Evolutionary conservation across 1,140 invertebrate species (phyloP), one percentile per base, ranked within the genome.

Genomic region (Apocrypta bakeri): DNA sequence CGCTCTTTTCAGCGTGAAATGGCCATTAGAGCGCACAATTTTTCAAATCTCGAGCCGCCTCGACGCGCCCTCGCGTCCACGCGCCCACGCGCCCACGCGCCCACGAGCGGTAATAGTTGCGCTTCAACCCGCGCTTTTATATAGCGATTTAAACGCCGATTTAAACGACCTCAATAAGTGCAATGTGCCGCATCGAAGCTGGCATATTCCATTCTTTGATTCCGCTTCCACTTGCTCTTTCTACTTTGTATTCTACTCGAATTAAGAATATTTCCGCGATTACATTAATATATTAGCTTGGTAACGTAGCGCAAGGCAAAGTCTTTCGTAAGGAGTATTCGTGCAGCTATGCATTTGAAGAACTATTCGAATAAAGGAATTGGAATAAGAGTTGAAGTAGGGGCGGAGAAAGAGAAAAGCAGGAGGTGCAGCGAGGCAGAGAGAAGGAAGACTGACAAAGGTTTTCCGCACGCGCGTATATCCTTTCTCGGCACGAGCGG

Each of bases 11-110:
- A 85, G 84, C 86, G 86, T 89, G 86, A 90, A 90, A 90, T 88
- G 85, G 83, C 86, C 87, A 90, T 90, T 90, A 89, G 84, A 84
- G 83, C 76, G 87, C 31, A 82, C 87, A 84, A 89, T 90, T 90
- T 91, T 89, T 89, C 82, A 89, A 89, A 89, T 89, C 82, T 84
- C 82, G 37, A 37, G 40, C 8, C 68, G 42, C 25, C 27, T 33
- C 40, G 2, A n/a, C 27, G 61, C 66, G 40, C 63, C 29, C 73
- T 33, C 74, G 40, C 72, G 11, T 56, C 83, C 84, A n/a, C n/a
- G n/a, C n/a, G n/a, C n/a, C n/a, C n/a, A n/a, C n/a, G n/a, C n/a
- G n/a, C n/a, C n/a, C n/a, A n/a, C n/a, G n/a, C n/a, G n/a, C n/a
- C n/a, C n/a, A n/a, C n/a, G n/a, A n/a, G n/a, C n/a, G n/a, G n/a